Evolutionary conservation across 2,113 vertebrate species (phyloP).

Genomic region (Thalassoma bifasciatum): DNA sequence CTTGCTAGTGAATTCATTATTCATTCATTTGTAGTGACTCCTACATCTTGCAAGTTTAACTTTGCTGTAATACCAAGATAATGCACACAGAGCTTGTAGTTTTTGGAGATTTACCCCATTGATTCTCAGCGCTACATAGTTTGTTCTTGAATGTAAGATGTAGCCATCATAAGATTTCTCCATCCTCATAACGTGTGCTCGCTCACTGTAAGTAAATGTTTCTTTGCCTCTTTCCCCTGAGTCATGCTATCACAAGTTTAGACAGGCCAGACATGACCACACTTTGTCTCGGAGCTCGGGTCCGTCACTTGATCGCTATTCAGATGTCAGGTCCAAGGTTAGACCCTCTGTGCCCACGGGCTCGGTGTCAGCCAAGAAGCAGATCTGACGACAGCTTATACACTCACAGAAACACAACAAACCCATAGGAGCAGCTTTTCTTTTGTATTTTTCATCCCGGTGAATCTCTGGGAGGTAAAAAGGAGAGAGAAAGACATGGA

Average conservation of each 20-base stretch:
- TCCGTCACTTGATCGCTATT: slow-evolving; percentile 43
- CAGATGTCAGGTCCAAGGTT: slow-evolving; percentile 54
- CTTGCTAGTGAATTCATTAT: too few relatives aligned
- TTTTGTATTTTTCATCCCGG: slow-evolving; percentile 60
- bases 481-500: background rate
- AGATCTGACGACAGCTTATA: slow-evolving; percentile 40
- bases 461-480: slow-evolving; percentile 41
- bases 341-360: slow-evolving; percentile 27
- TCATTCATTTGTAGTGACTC: too few relatives aligned
- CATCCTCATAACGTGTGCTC: background rate
- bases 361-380: slow-evolving; percentile 25
- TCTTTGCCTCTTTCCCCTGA: background rate
- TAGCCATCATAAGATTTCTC: background rate
- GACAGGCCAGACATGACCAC: slow-evolving; percentile 30
- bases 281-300: slow-evolving; percentile 41
- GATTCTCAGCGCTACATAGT: too few relatives aligned
- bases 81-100: too few relatives aligned
- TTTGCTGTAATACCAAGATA: too few relatives aligned
- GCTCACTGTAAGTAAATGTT: background rate
- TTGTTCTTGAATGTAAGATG: too few relatives aligned
- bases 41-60: too few relatives aligned
- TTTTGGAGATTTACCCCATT: too few relatives aligned
- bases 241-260: slow-evolving; percentile 18
- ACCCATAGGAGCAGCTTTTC: slow-evolving; percentile 35
- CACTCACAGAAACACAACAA: slow-evolving; percentile 18